A percentile compares a stretch with the other conserved stretches of the same genome.
Conservation (phyloP, 2,113 vertebrate species). For the Triplophysa siluroides region DNA sequence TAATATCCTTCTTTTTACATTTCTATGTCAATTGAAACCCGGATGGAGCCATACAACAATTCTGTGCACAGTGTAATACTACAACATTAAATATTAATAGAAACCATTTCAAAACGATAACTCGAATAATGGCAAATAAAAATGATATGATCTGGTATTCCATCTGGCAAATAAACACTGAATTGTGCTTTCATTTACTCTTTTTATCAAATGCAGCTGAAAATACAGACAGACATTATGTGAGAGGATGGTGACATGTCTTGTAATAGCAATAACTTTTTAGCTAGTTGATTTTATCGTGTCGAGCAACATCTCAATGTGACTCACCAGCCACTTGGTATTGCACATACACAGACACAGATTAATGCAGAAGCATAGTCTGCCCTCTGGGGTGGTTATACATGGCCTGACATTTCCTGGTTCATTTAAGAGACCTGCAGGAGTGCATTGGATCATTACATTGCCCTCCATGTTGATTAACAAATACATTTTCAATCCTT, state of each 20-base stretch:
- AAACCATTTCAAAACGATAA: too few species aligned
- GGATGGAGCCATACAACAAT: too few species aligned
- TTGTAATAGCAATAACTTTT: not conserved
- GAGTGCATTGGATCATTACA: conserved; percentile 43
- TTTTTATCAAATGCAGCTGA: not conserved
- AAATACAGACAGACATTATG: not conserved
- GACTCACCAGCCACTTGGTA: not conserved
- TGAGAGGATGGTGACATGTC: not conserved
- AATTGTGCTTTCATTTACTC: too few species aligned
- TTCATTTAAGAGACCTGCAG: conserved; percentile 51
- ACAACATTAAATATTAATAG: too few species aligned
- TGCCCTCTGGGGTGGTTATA: conserved; percentile 26
- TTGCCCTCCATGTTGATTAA: conserved; percentile 32
- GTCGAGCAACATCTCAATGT: not conserved
- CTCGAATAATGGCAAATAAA: not conserved
- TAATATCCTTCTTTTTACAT: too few species aligned
- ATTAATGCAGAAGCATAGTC: conserved; percentile 31
- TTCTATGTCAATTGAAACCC: too few species aligned
- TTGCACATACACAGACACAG: conserved; percentile 7
- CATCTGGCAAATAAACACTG: not conserved
- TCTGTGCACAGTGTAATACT: too few species aligned
- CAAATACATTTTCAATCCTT: conserved; percentile 23
- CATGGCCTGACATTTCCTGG: conserved; percentile 45
- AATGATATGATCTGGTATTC: not conserved
- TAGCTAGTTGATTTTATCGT: not conserved